Conservation (phyloP, 2,888 invertebrate species). For the Hipparchia semele region DNA sequence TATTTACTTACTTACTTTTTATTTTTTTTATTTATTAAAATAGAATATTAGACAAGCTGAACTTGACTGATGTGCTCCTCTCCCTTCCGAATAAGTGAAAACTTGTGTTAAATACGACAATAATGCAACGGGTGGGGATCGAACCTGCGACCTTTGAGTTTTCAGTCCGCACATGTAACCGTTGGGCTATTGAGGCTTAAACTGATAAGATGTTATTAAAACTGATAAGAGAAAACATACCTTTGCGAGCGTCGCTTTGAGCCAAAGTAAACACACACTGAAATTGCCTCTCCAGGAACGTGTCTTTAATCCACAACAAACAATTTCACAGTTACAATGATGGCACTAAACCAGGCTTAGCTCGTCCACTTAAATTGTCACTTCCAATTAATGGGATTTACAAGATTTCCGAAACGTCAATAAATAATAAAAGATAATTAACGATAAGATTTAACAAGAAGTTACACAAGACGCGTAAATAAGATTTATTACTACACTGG, state of each 20-base stretch:
- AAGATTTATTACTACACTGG: conserved; percentile 13
- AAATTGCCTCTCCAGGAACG: conserved; percentile 32
- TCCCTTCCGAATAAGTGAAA: too few relatives aligned
- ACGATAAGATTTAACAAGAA: neutral
- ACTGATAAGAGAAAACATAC: conserved; percentile 28
- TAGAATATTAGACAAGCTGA: too few relatives aligned
- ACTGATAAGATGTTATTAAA: neutral
- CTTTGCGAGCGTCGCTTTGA: conserved; percentile 20
- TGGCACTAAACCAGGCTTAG: conserved; percentile 54
- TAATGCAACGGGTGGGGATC: too few relatives aligned
- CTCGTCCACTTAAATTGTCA: conserved; percentile 67
- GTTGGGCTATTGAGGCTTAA: too few relatives aligned
- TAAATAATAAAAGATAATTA: neutral
- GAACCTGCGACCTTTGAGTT: too few relatives aligned
- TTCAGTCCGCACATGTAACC: too few relatives aligned
- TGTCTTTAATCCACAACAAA: conserved; percentile 52
- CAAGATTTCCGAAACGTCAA: conserved; percentile 2
- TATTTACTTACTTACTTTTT: too few relatives aligned
- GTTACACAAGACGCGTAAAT: conserved; percentile 14
- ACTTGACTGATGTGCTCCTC: too few relatives aligned
- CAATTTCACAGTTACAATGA: conserved; percentile 64
- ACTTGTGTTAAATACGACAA: too few relatives aligned
- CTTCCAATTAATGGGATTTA: conserved; percentile 52
- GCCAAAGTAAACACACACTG: conserved; percentile 30
- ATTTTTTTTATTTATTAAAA: too few relatives aligned